Evolutionary conservation across 2,113 vertebrate genomes (phyloP).

Genomic region (Cettia cetti): DNA sequence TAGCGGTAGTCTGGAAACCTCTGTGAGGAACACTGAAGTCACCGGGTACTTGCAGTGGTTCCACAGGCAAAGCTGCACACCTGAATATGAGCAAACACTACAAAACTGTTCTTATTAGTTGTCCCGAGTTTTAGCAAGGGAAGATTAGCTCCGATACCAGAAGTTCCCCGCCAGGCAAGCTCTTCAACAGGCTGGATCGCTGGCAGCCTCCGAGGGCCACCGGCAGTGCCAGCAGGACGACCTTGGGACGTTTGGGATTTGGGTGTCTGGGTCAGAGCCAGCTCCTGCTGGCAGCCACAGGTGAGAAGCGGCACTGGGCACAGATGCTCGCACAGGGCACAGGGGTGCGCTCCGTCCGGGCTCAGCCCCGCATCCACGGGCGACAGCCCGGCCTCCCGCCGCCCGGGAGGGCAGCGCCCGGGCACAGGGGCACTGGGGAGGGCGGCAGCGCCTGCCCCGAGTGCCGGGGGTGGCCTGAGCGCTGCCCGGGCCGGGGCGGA

Average conservation of each 20-base stretch:
- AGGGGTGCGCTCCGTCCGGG: not conserved
- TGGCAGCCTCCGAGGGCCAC: rapidly evolving
- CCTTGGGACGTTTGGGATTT: rapidly evolving
- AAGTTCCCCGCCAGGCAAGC: not conserved
- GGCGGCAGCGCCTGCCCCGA: not conserved
- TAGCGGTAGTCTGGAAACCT: rapidly evolving
- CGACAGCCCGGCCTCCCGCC: too few species aligned
- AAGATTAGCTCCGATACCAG: too few species aligned
- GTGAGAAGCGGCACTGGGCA: not conserved
- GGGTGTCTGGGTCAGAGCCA: not conserved
- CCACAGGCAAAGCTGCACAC: not conserved
- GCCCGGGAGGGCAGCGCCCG: not conserved
- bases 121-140: not conserved
- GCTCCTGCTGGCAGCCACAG: rapidly evolving
- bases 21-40: rapidly evolving
- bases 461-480: rapidly evolving
- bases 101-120: not conserved
- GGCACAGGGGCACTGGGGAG: not conserved
- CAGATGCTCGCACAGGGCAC: too few species aligned
- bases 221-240: rapidly evolving
- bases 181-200: not conserved
- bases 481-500: not conserved
- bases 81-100: rapidly evolving
- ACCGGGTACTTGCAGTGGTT: rapidly evolving
- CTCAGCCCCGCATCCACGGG: not conserved